A percentile compares a stretch with the other conserved stretches of the same genome.
These are phyloP conservation scores for Blera fallax DNA, from an alignment of 2,888 invertebrate species.

Conservation along the genomic window DNA sequence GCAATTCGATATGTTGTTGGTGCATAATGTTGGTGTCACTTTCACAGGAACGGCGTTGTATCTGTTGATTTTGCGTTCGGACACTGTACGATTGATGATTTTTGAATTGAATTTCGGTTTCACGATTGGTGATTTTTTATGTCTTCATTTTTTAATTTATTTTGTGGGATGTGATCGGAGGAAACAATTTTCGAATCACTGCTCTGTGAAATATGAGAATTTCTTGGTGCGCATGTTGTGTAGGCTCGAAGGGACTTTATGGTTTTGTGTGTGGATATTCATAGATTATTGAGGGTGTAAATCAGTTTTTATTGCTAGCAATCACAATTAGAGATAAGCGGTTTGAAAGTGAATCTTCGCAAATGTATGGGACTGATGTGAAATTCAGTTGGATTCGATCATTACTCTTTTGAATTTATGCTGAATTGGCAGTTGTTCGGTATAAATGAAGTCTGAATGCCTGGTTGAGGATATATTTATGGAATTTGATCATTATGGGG, in stretches of 20 bases:
- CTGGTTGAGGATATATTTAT: too few relatives aligned
- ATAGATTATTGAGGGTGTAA: slow-evolving; percentile 27
- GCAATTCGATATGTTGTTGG: slow-evolving; percentile 61
- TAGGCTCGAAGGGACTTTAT: slow-evolving; percentile 3
- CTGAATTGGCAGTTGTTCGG: too few relatives aligned
- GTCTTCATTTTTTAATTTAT: slow-evolving; percentile 43
- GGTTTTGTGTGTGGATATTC: slow-evolving; percentile 3
- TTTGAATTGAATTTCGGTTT: slow-evolving; percentile 49
- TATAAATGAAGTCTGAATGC: too few relatives aligned
- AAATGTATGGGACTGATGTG: too few relatives aligned
- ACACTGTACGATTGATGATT: slow-evolving; percentile 45
- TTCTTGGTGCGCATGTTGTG: not conserved
- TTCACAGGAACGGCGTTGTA: not conserved
- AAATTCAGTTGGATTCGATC: too few relatives aligned
- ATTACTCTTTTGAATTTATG: too few relatives aligned
- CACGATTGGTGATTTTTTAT: slow-evolving; percentile 46
- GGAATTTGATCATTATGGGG: too few relatives aligned
- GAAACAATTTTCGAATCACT: not conserved
- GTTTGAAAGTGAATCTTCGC: not conserved
- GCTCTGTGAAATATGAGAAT: slow-evolving; percentile 53
- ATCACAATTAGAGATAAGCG: slow-evolving; percentile 19
- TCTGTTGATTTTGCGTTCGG: slow-evolving; percentile 23
- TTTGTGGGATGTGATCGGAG: not conserved
- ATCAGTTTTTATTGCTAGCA: slow-evolving; percentile 30
- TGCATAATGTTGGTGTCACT: slow-evolving; percentile 28